Evolutionary conservation across 2,113 vertebrate genomes (phyloP).

Genomic region (Bujurquina vittata): DNA sequence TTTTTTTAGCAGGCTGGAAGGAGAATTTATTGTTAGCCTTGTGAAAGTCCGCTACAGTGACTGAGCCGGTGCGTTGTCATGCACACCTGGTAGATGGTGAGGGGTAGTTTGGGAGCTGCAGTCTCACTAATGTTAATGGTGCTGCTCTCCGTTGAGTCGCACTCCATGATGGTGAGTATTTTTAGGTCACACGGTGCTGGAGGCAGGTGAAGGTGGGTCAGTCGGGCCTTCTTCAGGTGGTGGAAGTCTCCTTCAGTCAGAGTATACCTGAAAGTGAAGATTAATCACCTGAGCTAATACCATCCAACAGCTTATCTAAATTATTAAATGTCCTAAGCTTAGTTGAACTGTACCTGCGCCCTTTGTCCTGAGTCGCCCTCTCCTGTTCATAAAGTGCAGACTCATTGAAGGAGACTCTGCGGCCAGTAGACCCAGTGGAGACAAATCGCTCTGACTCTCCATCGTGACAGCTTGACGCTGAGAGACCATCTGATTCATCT

Average conservation of each 20-base stretch:
- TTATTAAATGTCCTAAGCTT: not conserved
- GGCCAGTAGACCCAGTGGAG: conserved; percentile 84
- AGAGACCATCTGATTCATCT: conserved; percentile 88
- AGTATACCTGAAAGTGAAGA: conserved; percentile 85
- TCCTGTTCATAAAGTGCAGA: conserved; percentile 90
- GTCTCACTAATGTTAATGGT: conserved; percentile 78
- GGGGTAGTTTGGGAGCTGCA: conserved; percentile 78
- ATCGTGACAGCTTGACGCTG: conserved; percentile 83
- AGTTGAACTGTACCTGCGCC: conserved; percentile 84
- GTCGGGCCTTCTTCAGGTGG: conserved; percentile 94
- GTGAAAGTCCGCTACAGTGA: not conserved
- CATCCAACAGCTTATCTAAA: not conserved
- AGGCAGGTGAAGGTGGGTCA: conserved; percentile 89
- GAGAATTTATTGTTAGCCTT: not conserved
- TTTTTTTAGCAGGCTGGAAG: conserved; percentile 66
- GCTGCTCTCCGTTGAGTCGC: conserved; percentile 88
- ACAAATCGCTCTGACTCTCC: conserved; percentile 88
- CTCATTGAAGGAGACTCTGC: conserved; percentile 97
- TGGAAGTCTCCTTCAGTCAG: conserved; percentile 97
- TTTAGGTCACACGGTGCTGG: conserved; percentile 84
- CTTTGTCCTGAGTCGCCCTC: conserved; percentile 89
- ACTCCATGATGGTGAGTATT: conserved; percentile 96
- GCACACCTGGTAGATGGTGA: conserved; percentile 91
- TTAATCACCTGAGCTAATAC: not conserved
- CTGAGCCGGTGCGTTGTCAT: not conserved